Conservation (phyloP, 2,888 invertebrate genomes). For the Euplexia lucipara region DNA sequence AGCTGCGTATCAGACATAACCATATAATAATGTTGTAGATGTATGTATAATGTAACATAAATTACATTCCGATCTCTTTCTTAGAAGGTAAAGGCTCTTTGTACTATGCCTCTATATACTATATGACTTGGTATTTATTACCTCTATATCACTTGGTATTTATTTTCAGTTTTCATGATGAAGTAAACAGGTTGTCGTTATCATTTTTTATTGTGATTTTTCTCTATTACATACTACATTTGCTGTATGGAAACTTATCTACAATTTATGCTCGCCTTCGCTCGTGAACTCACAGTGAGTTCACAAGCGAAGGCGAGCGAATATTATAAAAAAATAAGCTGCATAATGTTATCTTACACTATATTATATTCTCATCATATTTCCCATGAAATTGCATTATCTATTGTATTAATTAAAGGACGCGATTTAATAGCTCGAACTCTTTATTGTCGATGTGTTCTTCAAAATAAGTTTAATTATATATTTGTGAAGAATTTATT, state of each 20-base stretch:
- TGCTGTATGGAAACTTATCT: too few species aligned
- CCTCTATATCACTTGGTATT: too few species aligned
- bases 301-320: too few species aligned
- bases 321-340: not conserved
- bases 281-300: too few species aligned
- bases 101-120: not conserved
- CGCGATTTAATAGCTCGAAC: not conserved
- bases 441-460: not conserved
- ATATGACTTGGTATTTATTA: too few species aligned
- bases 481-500: too few species aligned
- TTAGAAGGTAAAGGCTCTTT: not conserved
- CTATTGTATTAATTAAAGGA: not conserved
- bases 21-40: slow-evolving; percentile 7
- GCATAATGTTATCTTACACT: not conserved
- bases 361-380: not conserved
- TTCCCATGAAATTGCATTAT: not conserved
- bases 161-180: too few species aligned
- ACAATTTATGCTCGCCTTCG: too few species aligned
- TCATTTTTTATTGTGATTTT: too few species aligned
- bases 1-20: slow-evolving; percentile 19
- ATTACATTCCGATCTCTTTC: slow-evolving; percentile 14
- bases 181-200: too few species aligned
- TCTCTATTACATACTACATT: too few species aligned
- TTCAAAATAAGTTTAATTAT: not conserved
- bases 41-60: too few species aligned